Evolutionary conservation across 2,888 invertebrate species (phyloP), one percentile per base, ranked within the genome.

Genomic region (Lasioglossum vierecki): DNA sequence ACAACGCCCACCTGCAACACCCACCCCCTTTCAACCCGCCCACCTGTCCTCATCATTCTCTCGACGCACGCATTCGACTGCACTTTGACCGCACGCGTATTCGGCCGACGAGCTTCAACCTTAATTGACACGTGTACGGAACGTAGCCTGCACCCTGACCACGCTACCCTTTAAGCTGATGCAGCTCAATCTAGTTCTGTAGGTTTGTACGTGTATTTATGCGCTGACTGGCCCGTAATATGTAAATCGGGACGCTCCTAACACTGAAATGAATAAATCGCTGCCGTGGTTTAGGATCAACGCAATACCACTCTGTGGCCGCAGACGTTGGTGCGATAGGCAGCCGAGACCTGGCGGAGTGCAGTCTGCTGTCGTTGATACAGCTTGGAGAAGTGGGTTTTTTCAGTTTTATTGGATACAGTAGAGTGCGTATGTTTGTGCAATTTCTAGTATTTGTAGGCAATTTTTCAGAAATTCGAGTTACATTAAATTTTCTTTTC

Each of bases 81-180:
- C 57, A 76, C 66, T 83, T 76, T 84, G 77, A 71, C 75, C 80
- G 74, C 79, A 75, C 79, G 72, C 79, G 49, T 46, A 57, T 53
- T 73, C 60, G 41, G 26, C 57, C 53, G 72, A 41, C 60, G 22
- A 57, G 57, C 57, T 72, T 84, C 80, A 49, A 35, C 75, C 71
- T 77, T 82, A 79, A 88, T 86, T 79, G 84, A 74, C 35, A 79
- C 73, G 77, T 41, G 84, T 60, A 57, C 72, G n/a, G 53, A 30
- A 49, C 49, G 80, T 22, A 76, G 68, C 18, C 30, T 76, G 15
- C 57, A 26, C 22, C n/a, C 15, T 57, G 71, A 72, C 57, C 78
- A 63, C 76, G 60, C 44, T 63, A 60, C 22, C 76, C 57, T 46
- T 76, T 63, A 46, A 66, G 80, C 44, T 44, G 75, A 63, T 68